Evolutionary conservation across 1,140 invertebrate species (phyloP), one percentile per base, ranked within the genome.

Genomic region (Elysia chlorotica): DNA sequence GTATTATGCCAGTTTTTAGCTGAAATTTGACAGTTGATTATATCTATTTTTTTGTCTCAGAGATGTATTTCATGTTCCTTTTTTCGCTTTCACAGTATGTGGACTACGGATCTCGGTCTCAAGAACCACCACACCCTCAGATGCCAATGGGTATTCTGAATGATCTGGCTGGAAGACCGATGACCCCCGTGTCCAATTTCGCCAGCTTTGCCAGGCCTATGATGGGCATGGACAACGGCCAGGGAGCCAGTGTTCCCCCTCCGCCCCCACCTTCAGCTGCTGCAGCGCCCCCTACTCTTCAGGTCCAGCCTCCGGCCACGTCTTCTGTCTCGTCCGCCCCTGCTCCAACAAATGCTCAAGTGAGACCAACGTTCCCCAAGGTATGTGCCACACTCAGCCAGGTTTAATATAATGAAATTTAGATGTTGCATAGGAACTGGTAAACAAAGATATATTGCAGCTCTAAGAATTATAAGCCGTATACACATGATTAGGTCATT

Each of bases 41-140:
- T 48, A 48, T n/a, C n/a, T 48, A n/a, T 48, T 48, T 37, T 48
- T 5, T 54, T 23, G 28, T 65, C 35, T 73, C n/a, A n/a, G n/a
- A n/a, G n/a, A n/a, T n/a, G n/a, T n/a, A n/a, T n/a, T n/a, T n/a
- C n/a, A n/a, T n/a, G n/a, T n/a, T n/a, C n/a, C n/a, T n/a, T n/a
- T 65, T 53, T 25, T 75, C 2, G n/a, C n/a, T n/a, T n/a, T 81
- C 84, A 2, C 81, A 91, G 88, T 97, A 95, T 83, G 92, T 97
- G n/a, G 95, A 97, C 82, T 97, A 92, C 85, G 96, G 95, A 38
- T 90, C 93, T 38, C 92, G 93, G 82, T 92, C 92, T 69, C 91
- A 94, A 85, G 96, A 98, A 82, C 95, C 95, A 2, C 90, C 90
- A 23, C 91, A 93, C 79, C 92, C 93, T 56, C 79, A 41, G 70